Base-by-base conservation (phyloP, 2,797 vertebrate genomes). In the Paguma larvata region DNA sequence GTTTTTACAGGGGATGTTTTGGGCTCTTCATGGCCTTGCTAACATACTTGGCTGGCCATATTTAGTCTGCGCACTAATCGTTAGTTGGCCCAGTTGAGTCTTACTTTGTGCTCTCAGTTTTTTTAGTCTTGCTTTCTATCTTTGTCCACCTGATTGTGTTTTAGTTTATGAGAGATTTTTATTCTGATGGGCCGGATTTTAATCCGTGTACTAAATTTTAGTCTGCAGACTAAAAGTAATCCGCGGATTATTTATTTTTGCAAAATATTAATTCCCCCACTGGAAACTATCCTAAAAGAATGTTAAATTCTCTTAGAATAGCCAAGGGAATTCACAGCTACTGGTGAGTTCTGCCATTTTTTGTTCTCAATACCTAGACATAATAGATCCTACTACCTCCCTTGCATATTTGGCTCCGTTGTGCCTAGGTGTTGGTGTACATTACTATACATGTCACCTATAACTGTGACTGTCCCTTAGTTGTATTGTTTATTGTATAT, bases 141-240 rank as follows among this genome's bases (percentile, higher is more conserved):
- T 98, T 98, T 98, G 98, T 98, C 98, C 94, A 97, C 96, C 92
- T 97, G 97, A 90, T 97, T 98, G 95, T 98, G 96, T 96, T 98
- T 98, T 98, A 95, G 97, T 93, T 97, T 79, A 96, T 86, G 93
- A 98, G 95, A 98, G 97, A 98, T 97, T 97, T 98, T 98, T 97
- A 98, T 98, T 98, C 97, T 27, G 8, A 98, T 80, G 98, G 98
- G 98, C 98, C 98, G 94, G 98, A 98, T 99, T 98, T 99, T 98
- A 98, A 98, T 98, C 98, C 98, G 96, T 98, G 98, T 98, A 98
- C 99, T 99, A 99, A 98, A 98, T 99, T 99, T 99, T 99, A 99
- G 99, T 99, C 98, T 99, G 99, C 99, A 99, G 99, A 99, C 99
- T 99, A 99, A 99, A 98, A 98, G 96, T 98, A 99, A 99, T 98